Percentiles rank a stretch among this genome's conserved stretches.
Evolutionary conservation across 2,113 vertebrate species (phyloP).

Genomic region (Gambusia affinis): DNA sequence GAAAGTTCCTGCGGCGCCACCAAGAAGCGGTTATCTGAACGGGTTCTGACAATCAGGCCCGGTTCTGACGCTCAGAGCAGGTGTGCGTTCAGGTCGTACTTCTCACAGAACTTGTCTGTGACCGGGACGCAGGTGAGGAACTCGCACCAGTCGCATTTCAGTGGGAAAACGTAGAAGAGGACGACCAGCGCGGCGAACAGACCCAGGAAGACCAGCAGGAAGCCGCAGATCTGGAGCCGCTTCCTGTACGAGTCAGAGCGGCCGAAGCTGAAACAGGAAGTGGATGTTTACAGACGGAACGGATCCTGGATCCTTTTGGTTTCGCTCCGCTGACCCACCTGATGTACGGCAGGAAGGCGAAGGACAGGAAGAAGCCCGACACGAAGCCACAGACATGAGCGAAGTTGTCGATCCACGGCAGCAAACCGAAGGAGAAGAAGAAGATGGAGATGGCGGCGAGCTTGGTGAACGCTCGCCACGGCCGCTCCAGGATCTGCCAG

Average conservation of each 20-base stretch:
- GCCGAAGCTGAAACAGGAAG: slow-evolving; percentile 80
- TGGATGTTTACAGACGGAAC: background rate
- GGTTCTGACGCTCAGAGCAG: slow-evolving; percentile 82
- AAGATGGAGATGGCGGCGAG: slow-evolving; percentile 91
- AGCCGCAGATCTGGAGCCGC: slow-evolving; percentile 90
- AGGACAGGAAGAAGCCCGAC: slow-evolving; percentile 96
- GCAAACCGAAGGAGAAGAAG: slow-evolving; percentile 94
- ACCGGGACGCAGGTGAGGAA: slow-evolving; percentile 97
- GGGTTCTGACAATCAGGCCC: slow-evolving; percentile 73
- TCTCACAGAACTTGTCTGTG: slow-evolving; percentile 96
- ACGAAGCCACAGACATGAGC: slow-evolving; percentile 94
- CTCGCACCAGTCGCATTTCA: slow-evolving; percentile 97
- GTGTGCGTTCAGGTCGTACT: slow-evolving; percentile 95
- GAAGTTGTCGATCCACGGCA: slow-evolving; percentile 99
- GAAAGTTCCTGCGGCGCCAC: background rate
- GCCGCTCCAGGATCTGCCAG: slow-evolving; percentile 96
- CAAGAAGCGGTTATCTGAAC: background rate
- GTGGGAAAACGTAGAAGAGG: slow-evolving; percentile 92
- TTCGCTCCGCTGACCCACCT: slow-evolving; percentile 67
- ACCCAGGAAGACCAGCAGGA: slow-evolving; percentile 88
- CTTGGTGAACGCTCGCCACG: slow-evolving; percentile 94
- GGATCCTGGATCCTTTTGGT: background rate
- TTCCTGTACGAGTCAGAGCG: slow-evolving; percentile 93
- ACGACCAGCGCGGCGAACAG: slow-evolving; percentile 90
- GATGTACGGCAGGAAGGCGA: slow-evolving; percentile 97